Evolutionary conservation across 2,888 invertebrate genomes (phyloP).

Genomic region (Coelopa pilipes): DNA sequence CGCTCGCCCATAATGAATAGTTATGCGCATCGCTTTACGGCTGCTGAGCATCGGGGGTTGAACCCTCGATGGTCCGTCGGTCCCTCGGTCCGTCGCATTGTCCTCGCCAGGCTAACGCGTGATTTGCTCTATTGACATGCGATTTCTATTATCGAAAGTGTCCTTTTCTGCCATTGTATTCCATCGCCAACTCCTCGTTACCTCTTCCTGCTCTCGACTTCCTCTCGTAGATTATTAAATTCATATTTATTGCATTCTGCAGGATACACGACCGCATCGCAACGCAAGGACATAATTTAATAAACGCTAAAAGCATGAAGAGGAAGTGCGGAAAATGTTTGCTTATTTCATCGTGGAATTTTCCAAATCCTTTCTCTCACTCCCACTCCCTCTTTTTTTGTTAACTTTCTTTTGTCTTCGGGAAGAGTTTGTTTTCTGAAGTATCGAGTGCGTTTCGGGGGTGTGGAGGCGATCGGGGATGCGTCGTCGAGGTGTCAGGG

Average conservation of each 20-base stretch:
- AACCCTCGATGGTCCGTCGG: slow-evolving; percentile 26
- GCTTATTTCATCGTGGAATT: not conserved
- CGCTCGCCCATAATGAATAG: slow-evolving; percentile 56
- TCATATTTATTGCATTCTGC: slow-evolving; percentile 48
- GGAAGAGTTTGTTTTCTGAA: too few relatives aligned
- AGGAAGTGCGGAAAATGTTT: not conserved
- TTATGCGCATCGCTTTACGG: slow-evolving; percentile 47
- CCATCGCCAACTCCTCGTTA: too few relatives aligned
- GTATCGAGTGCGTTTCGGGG: too few relatives aligned
- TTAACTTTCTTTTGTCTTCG: too few relatives aligned
- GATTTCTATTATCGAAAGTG: slow-evolving; percentile 40
- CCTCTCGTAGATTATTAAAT: slow-evolving; percentile 50
- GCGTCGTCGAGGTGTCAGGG: too few relatives aligned
- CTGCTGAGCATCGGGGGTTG: slow-evolving; percentile 51
- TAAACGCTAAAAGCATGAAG: slow-evolving; percentile 3
- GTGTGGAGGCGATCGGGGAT: too few relatives aligned
- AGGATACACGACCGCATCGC: too few relatives aligned
- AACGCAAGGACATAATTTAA: slow-evolving; percentile 11
- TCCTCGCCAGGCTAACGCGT: slow-evolving; percentile 47
- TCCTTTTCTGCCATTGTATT: not conserved
- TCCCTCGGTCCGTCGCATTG: slow-evolving; percentile 18
- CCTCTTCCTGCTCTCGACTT: too few relatives aligned
- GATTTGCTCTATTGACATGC: slow-evolving; percentile 48
- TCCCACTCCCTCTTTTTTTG: too few relatives aligned
- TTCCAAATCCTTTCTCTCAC: not conserved